Evolutionary conservation across 2,797 vertebrate genomes (phyloP).

Genomic region (Eospalax fontanierii): DNA sequence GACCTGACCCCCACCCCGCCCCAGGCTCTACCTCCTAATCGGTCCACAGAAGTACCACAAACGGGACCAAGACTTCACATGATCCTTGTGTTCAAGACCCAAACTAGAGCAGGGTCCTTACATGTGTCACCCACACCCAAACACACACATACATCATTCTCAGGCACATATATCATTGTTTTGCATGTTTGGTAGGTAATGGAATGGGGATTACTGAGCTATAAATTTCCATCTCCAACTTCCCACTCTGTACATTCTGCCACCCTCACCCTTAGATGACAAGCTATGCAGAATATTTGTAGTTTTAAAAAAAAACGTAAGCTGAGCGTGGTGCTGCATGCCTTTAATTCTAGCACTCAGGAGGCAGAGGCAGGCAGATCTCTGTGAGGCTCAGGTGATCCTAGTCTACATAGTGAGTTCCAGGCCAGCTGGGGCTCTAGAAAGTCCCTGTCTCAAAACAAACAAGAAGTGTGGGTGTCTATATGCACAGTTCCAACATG

Average conservation of each 20-base stretch:
- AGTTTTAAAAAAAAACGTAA: too few relatives aligned
- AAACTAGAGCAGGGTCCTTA: not conserved
- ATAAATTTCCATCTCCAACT: not conserved
- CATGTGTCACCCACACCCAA: too few relatives aligned
- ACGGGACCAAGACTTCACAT: not conserved
- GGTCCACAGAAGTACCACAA: not conserved
- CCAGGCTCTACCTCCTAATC: not conserved
- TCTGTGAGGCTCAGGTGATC: too few relatives aligned
- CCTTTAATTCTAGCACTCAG: too few relatives aligned
- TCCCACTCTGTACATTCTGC: too few relatives aligned
- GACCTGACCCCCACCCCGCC: not conserved
- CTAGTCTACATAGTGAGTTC: too few relatives aligned
- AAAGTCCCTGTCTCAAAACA: too few relatives aligned
- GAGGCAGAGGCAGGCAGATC: too few relatives aligned
- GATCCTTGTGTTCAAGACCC: not conserved
- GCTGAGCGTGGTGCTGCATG: too few relatives aligned
- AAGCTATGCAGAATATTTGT: not conserved
- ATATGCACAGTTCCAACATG: not conserved
- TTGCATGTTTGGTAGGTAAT: not conserved
- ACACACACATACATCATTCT: not conserved
- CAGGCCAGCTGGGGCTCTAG: too few relatives aligned
- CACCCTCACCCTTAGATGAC: not conserved
- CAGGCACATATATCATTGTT: accelerated
- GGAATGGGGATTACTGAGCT: not conserved
- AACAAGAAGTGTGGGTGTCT: not conserved